phyloP scores from a whole-genome alignment of 2,888 invertebrate genomes.

The Bugulina stolonifera region DNA sequence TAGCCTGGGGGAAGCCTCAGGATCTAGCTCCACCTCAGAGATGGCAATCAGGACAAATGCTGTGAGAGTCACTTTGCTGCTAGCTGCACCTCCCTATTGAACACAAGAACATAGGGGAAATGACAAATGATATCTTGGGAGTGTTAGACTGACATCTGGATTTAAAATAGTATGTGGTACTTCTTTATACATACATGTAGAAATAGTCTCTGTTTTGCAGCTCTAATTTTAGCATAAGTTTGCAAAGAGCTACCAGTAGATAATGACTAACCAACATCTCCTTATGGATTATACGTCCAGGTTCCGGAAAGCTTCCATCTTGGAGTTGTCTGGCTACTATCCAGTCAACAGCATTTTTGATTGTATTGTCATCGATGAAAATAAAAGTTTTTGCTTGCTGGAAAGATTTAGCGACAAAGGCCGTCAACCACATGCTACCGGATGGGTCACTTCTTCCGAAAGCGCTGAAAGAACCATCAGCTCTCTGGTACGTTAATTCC shows the following conservation, averaged over 20 bases:
- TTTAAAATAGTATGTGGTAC: no score
- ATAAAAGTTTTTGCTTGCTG: conserved; percentile 66
- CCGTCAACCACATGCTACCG: conserved; percentile 80
- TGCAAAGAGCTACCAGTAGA: no score
- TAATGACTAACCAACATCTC: conserved; percentile 63
- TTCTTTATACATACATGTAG: no score
- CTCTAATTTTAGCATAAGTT: no score
- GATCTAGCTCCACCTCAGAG: conserved; percentile 1
- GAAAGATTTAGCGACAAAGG: conserved; percentile 75
- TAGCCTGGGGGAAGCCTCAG: neutral
- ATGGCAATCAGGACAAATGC: conserved; percentile 75
- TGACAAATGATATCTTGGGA: no score
- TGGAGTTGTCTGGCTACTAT: conserved; percentile 65
- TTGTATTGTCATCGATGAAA: conserved; percentile 63
- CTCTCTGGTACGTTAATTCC: conserved; percentile 76
- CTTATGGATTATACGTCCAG: conserved; percentile 65
- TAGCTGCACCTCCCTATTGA: conserved; percentile 61
- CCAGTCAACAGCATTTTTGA: conserved; percentile 69
- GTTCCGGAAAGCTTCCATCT: conserved; percentile 72
- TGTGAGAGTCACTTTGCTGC: conserved; percentile 67
- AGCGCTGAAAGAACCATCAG: conserved; percentile 83
- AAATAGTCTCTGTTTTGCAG: no score
- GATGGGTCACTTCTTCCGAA: conserved; percentile 67
- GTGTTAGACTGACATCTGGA: no score
- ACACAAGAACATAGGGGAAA: no score